phyloP scores from a whole-genome alignment of 1,140 invertebrate genomes.

The Harlomillsia oculata region DNA sequence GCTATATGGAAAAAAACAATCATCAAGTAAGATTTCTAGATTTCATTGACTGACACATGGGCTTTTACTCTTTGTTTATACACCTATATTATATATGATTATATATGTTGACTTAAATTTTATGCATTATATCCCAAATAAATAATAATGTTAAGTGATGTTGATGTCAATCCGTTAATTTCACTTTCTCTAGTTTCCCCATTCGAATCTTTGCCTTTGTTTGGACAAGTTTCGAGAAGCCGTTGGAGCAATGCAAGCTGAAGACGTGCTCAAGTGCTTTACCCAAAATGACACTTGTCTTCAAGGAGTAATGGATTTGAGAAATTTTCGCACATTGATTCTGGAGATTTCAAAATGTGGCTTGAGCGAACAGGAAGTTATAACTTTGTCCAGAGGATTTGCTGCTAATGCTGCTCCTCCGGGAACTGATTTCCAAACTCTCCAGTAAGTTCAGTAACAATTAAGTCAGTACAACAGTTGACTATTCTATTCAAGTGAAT shows the following conservation, averaged over 20 bases:
- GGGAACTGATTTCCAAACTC: slow-evolving; percentile 28
- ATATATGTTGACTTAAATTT: background rate
- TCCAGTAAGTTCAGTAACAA: slow-evolving; percentile 22
- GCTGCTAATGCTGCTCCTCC: slow-evolving; percentile 20
- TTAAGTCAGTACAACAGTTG: background rate
- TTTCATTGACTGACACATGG: background rate
- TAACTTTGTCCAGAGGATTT: slow-evolving; percentile 27
- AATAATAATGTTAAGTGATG: too few species aligned
- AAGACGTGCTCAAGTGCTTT: slow-evolving; percentile 31
- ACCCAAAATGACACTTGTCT: slow-evolving; percentile 25
- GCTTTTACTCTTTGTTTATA: background rate
- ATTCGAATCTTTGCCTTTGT: slow-evolving; percentile 22
- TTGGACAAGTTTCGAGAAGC: slow-evolving; percentile 30
- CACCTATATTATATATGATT: background rate
- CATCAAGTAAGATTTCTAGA: slow-evolving; percentile 50
- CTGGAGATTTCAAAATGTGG: slow-evolving; percentile 33
- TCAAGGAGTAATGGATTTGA: slow-evolving; percentile 28
- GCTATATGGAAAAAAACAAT: slow-evolving; percentile 74
- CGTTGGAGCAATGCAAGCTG: slow-evolving; percentile 27
- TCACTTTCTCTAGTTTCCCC: slow-evolving; percentile 27
- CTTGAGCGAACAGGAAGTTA: slow-evolving; percentile 33
- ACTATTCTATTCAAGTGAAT: background rate
- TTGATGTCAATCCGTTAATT: too few species aligned
- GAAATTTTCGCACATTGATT: slow-evolving; percentile 17
- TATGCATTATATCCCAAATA: too few species aligned